Percentiles rank a stretch among this genome's conserved stretches.
Evolutionary conservation across 2,888 invertebrate genomes (phyloP).

Genomic region (Agriopis aurantiaria): DNA sequence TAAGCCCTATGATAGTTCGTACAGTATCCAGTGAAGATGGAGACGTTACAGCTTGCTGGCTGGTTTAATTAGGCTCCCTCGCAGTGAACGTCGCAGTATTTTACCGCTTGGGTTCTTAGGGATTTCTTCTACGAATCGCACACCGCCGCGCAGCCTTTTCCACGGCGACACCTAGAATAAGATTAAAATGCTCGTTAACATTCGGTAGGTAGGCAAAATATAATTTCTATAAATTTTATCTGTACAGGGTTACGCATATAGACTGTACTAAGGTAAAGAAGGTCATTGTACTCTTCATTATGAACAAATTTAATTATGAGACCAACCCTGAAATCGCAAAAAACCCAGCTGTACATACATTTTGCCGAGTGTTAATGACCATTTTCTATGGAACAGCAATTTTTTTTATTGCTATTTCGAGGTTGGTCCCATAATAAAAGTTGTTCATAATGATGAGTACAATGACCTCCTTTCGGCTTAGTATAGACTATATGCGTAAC

Average conservation of each 20-base stretch:
- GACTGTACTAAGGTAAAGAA: too few relatives aligned
- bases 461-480: too few relatives aligned
- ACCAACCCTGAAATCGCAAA: too few relatives aligned
- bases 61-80: constrained; percentile 53
- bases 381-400: too few relatives aligned
- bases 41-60: constrained; percentile 53
- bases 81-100: constrained; percentile 87
- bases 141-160: constrained; percentile 90
- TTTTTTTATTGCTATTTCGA: too few relatives aligned
- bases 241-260: background rate
- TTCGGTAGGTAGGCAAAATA: constrained; percentile 6
- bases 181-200: constrained; percentile 28
- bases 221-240: background rate
- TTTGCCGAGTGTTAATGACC: too few relatives aligned
- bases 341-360: too few relatives aligned
- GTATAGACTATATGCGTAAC: too few relatives aligned
- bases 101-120: constrained; percentile 90
- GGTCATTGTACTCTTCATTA: too few relatives aligned
- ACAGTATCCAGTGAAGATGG: constrained; percentile 28
- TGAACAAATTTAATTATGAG: too few relatives aligned
- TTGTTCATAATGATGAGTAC: too few relatives aligned
- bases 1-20: constrained; percentile 34
- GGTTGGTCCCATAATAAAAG: too few relatives aligned
- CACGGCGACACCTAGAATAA: constrained; percentile 81
- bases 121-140: constrained; percentile 89